A percentile compares a stretch with the other conserved stretches of the same genome.
These are phyloP conservation scores for Polyommatus iphigenia DNA, from an alignment of 2,888 invertebrate genomes.

Conservation along the genomic window DNA sequence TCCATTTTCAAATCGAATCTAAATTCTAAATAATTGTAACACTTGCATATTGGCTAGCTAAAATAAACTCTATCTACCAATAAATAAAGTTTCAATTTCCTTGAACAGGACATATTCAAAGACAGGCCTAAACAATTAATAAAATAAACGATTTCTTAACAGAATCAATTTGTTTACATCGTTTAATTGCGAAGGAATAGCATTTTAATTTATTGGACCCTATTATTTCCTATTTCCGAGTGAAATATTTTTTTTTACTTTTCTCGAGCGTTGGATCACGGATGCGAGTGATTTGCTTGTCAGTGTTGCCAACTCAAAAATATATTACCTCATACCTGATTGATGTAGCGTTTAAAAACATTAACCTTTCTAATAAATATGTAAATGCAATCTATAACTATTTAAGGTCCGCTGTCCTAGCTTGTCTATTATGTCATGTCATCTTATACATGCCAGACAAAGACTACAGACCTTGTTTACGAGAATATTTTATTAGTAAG, in stretches of 20 bases:
- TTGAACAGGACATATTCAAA: background rate
- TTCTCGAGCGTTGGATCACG: background rate
- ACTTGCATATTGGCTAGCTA: background rate
- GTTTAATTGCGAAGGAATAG: background rate
- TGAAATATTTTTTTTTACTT: background rate
- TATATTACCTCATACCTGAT: background rate
- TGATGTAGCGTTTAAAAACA: too few relatives aligned
- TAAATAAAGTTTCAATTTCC: background rate
- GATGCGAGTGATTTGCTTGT: background rate
- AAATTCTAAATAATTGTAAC: constrained; percentile 18
- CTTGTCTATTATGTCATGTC: too few relatives aligned
- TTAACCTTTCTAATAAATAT: too few relatives aligned
- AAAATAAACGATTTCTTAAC: constrained; percentile 33
- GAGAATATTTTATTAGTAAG: too few relatives aligned
- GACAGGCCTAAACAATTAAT: constrained; percentile 22
- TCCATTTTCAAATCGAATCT: background rate
- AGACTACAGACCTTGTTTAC: too few relatives aligned
- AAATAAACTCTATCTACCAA: background rate
- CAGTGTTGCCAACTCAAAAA: background rate
- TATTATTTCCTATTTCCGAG: background rate
- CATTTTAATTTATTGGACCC: background rate
- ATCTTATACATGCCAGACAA: too few relatives aligned
- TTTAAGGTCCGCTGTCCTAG: too few relatives aligned
- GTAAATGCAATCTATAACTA: too few relatives aligned
- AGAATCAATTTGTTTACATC: constrained; percentile 10